phyloP scores from a whole-genome alignment of 2,113 vertebrate species.

The Cololabis saira region DNA sequence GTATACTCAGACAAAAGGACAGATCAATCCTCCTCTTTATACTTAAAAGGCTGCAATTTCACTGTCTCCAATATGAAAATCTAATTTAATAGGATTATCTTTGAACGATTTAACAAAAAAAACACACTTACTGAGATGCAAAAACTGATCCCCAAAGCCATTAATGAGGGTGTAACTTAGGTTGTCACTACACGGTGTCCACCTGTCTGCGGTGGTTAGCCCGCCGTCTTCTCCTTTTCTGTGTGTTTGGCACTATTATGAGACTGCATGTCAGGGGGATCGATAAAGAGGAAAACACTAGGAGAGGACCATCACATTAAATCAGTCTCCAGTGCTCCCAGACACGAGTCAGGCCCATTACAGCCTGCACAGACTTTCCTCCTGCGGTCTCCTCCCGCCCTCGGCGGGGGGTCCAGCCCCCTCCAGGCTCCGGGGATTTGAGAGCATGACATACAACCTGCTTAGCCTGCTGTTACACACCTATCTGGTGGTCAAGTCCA shows the following conservation, averaged over 20 bases:
- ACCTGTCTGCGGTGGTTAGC: slow-evolving; percentile 58
- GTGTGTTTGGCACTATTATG: slow-evolving; percentile 69
- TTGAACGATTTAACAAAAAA: slow-evolving; percentile 13
- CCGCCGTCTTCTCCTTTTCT: slow-evolving; percentile 61
- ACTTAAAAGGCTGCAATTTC: not conserved
- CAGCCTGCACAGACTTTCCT: slow-evolving; percentile 53
- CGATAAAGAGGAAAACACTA: slow-evolving; percentile 72
- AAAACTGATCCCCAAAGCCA: slow-evolving; percentile 19
- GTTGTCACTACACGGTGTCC: slow-evolving; percentile 52
- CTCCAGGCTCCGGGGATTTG: slow-evolving; percentile 12
- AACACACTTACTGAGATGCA: slow-evolving; percentile 12
- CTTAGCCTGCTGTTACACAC: slow-evolving; percentile 41
- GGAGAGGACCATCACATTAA: slow-evolving; percentile 63
- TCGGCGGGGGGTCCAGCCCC: not conserved
- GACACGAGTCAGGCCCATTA: slow-evolving; percentile 62
- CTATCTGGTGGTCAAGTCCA: slow-evolving; percentile 32
- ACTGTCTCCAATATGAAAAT: not conserved
- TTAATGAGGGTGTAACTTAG: slow-evolving; percentile 47
- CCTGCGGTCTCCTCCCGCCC: slow-evolving; percentile 20
- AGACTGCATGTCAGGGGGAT: slow-evolving; percentile 68
- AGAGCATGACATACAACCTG: slow-evolving; percentile 34
- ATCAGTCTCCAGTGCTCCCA: slow-evolving; percentile 64
- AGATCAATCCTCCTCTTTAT: not conserved
- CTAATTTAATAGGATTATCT: not conserved
- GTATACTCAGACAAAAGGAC: not conserved